Conservation (phyloP, 2,888 invertebrate species). For the Deilephila elpenor region DNA sequence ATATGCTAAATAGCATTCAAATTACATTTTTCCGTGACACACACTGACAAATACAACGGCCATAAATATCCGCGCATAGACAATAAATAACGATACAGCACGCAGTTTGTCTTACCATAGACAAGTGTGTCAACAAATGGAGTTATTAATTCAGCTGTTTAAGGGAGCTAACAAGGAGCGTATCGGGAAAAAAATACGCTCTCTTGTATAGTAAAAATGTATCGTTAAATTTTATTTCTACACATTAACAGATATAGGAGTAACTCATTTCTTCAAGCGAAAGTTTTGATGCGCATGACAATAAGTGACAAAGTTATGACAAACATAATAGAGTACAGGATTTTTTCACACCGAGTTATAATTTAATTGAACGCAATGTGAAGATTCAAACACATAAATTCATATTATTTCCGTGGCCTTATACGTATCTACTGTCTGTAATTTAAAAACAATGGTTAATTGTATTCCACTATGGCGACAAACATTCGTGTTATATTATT, state of each 20-base stretch:
- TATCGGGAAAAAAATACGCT: slow-evolving; percentile 7
- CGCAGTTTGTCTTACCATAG: slow-evolving; percentile 46
- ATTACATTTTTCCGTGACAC: slow-evolving; percentile 40
- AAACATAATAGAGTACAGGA: background rate
- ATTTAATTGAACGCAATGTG: no score
- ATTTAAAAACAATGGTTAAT: no score
- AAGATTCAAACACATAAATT: no score
- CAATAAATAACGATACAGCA: slow-evolving; percentile 37
- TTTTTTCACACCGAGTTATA: background rate
- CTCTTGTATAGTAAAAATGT: background rate
- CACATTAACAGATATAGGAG: slow-evolving; percentile 10
- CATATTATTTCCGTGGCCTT: no score
- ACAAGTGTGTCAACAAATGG: slow-evolving; percentile 47
- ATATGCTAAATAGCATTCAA: slow-evolving; percentile 27
- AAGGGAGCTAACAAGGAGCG: slow-evolving; percentile 22
- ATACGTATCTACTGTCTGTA: no score
- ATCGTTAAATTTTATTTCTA: slow-evolving; percentile 18
- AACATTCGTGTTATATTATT: no score
- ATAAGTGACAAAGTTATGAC: slow-evolving; percentile 7
- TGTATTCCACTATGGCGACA: no score
- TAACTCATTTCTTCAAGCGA: slow-evolving; percentile 10
- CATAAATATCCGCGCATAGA: slow-evolving; percentile 43
- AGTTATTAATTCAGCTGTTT: slow-evolving; percentile 37
- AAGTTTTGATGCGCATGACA: slow-evolving; percentile 9
- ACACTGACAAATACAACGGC: slow-evolving; percentile 39